A percentile compares a stretch with the other conserved stretches of the same genome.
Evolutionary conservation across 2,113 vertebrate species (phyloP).

Genomic region (Thamnaconus septentrionalis): DNA sequence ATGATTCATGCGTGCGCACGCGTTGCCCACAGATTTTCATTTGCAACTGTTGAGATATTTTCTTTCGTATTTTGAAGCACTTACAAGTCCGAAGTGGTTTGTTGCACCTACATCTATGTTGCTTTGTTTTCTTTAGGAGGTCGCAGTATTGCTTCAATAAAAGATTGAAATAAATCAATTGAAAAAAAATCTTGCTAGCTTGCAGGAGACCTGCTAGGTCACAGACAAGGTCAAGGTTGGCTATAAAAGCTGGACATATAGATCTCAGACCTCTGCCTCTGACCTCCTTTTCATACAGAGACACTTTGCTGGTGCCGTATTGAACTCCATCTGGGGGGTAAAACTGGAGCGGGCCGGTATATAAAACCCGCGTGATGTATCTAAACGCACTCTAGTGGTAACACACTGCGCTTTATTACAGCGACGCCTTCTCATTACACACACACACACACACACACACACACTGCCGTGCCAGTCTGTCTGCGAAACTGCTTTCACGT

Average conservation of each 20-base stretch:
- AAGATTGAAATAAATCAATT: no score
- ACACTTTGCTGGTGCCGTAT: neutral
- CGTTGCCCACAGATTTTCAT: neutral
- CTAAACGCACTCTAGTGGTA: neutral
- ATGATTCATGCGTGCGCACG: conserved; percentile 13
- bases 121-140: no score
- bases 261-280: no score
- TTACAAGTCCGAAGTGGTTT: no score
- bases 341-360: neutral
- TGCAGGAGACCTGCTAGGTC: no score
- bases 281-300: no score
- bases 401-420: neutral
- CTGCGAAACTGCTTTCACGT: neutral
- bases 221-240: no score
- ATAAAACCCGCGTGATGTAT: conserved; percentile 1
- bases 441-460: neutral
- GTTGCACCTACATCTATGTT: no score
- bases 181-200: no score
- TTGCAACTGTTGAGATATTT: conserved; percentile 1
- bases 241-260: no score
- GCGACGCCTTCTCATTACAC: neutral
- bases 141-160: no score
- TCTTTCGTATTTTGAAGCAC: no score
- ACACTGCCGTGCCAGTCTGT: neutral
- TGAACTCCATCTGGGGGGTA: neutral